These are phyloP conservation scores for Ceratina calcarata DNA, from an alignment of 1,140 invertebrate species.

Conservation along the genomic window DNA sequence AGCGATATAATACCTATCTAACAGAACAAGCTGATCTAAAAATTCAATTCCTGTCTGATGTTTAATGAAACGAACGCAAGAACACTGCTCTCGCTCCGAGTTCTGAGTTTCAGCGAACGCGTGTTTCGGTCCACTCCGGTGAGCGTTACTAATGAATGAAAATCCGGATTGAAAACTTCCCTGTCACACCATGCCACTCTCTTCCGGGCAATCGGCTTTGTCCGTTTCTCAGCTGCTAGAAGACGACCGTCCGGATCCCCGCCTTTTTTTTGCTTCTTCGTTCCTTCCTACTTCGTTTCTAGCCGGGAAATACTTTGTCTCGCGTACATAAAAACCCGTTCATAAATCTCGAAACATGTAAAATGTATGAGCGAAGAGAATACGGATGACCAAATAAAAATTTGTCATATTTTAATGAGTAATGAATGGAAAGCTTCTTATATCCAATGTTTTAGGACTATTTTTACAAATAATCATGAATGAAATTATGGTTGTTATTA, in stretches of 20 bases:
- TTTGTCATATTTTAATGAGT: no score
- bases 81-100: no score
- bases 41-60: neutral
- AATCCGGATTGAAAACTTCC: conserved; percentile 51
- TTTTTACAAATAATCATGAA: no score
- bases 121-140: conserved; percentile 21
- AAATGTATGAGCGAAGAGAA: no score
- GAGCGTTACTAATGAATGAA: conserved; percentile 52
- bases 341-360: no score
- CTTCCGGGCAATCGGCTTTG: conserved; percentile 41
- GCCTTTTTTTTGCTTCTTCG: neutral
- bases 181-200: conserved; percentile 32
- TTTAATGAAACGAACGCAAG: neutral
- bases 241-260: neutral
- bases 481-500: no score
- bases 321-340: no score
- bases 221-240: conserved; percentile 31
- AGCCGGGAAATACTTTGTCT: neutral
- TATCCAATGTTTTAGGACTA: no score
- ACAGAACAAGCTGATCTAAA: neutral
- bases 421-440: no score
- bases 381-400: no score
- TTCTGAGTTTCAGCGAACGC: neutral
- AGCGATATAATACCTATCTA: neutral
- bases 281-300: neutral